Conservation (phyloP, 2,113 vertebrate species). For the Bubalus kerabau region DNA sequence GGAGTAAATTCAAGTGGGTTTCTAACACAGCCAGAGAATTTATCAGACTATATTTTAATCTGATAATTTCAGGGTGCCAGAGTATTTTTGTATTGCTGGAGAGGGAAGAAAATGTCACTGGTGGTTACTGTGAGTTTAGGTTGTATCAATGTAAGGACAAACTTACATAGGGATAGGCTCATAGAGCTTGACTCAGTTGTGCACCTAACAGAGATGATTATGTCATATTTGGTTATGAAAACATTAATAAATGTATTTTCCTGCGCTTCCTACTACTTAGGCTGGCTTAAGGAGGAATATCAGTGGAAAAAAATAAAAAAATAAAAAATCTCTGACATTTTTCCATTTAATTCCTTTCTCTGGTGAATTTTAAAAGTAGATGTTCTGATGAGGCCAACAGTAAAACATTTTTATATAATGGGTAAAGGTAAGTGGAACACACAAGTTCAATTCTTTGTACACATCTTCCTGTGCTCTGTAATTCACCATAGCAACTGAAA, state of each 20-base stretch:
- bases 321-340: background rate
- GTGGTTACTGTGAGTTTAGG: conserved; percentile 10
- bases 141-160: background rate
- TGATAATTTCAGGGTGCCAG: conserved; percentile 24
- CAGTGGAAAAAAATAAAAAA: background rate
- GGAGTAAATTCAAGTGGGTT: background rate
- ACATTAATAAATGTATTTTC: conserved; percentile 44
- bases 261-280: background rate
- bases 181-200: background rate
- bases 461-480: conserved; percentile 21
- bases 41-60: background rate
- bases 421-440: conserved; percentile 6
- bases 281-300: background rate
- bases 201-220: background rate
- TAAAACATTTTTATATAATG: conserved; percentile 16
- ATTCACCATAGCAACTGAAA: conserved; percentile 50
- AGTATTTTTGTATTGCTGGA: conserved; percentile 7
- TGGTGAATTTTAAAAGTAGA: conserved; percentile 40
- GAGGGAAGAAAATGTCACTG: background rate
- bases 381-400: background rate
- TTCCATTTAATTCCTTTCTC: conserved; percentile 1
- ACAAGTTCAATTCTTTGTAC: conserved; percentile 32
- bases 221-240: background rate
- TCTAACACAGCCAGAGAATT: background rate
- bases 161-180: background rate